Evolutionary conservation across 2,888 invertebrate species (phyloP), one percentile per base, ranked within the genome.

Genomic region (Ochlodes sylvanus): DNA sequence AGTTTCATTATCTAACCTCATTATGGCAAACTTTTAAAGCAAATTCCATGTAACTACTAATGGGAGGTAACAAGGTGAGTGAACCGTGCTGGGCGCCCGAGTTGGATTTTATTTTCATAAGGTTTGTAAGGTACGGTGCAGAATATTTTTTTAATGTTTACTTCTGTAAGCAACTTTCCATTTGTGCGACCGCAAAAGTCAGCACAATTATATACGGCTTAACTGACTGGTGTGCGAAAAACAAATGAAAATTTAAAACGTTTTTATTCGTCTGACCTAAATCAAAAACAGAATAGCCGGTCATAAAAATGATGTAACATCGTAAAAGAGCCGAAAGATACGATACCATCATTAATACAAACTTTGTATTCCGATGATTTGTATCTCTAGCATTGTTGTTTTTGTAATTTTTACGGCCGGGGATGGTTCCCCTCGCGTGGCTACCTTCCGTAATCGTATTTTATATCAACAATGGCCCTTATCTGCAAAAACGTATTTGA

Each of bases 391-490:
- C 84, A 21, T 86, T 87, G 87, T 88, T 87, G 85, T 87, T 89
- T n/a, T 89, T 90, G 87, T 90, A 89, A 89, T 90, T 90, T 92
- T 89, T 91, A 90, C 82, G 80, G 83, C 76, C 76, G 79, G 75
- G 84, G 85, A 87, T 85, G 82, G 78, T 77, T 78, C 79, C 75
- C 84, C 79, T 90, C 79, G 92, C 92, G 90, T 92, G 92, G 89
- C 77, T 84, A 80, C 82, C 76, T 84, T 81, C 83, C 87, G 88
- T 92, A 86, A 91, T 90, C 90, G 84, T 91, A 90, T 87, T 90
- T 90, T 90, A 90, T 88, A 88, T 91, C 86, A 87, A 88, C 89
- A 89, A 88, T 84, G 82, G 81, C 83, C 83, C 89, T 91, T 90
- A 90, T 90, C 90, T 88, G 78, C 85, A 86, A 87, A 88, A 89